Base-by-base conservation (phyloP, 2,888 invertebrate species). In the Conchocele bisecta region DNA sequence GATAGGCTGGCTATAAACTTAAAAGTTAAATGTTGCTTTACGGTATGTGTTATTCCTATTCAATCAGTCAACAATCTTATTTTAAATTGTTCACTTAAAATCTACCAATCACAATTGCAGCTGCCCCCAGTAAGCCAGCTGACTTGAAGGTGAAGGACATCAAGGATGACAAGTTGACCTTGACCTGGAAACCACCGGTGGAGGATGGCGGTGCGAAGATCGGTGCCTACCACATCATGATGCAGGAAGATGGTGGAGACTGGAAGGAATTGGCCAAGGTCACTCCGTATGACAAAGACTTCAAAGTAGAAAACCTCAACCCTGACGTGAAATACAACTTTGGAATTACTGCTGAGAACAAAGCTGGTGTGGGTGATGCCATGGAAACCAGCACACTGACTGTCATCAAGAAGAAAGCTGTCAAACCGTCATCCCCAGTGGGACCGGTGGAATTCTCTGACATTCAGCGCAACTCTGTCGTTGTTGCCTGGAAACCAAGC, bases 231-330 rank as follows among this genome's bases (percentile, higher is more conserved):
- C 71, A 82, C 26, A 75, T 91, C n/a, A 87, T 89, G 57, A 70
- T 84, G 74, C 83, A 83, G 39, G 96, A 97, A 64, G 80, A 82
- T 41, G 97, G 79, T 58, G 74, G 67, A 31, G 81, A 81, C 39
- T 98, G 98, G 98, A 93, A 97, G 89, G 93, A 96, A 66, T 97
- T 98, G 77, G 95, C 96, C 90, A 95, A 96, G 87, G 97, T 98
- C 95, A 97, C 97, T 91, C 72, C 83, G n/a, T 82, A 84, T 63
- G 85, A 86, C 57, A 86, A 82, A 60, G 83, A 86, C 22, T 82
- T 83, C 73, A 86, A 85, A 29, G 86, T 88, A 33, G 86, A 84
- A 42, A 84, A 87, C 65, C 81, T 91, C 54, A 72, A 75, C 24
- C 84, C 87, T 29, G 85, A 83, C 37, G 84, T 85, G 57, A 81